Percentiles rank a stretch among this genome's conserved stretches.
These are phyloP conservation scores for Halotydeus destructor DNA, from an alignment of 1,140 invertebrate species.

Conservation along the genomic window DNA sequence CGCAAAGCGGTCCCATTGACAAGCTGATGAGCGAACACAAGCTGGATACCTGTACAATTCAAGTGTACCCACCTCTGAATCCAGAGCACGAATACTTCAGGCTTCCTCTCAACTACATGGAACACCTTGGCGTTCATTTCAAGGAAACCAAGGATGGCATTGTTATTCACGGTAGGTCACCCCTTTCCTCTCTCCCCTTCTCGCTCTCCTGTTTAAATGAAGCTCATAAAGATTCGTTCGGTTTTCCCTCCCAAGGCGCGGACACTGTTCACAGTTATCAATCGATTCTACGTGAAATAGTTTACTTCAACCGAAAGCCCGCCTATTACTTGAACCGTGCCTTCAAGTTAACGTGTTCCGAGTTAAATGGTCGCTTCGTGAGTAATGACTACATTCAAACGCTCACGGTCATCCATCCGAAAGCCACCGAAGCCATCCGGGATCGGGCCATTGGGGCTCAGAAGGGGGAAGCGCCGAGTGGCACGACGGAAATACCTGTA, in stretches of 20 bases:
- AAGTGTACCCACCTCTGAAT: conserved; percentile 77
- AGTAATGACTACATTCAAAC: conserved; percentile 86
- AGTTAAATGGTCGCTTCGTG: conserved; percentile 71
- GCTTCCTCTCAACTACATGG: conserved; percentile 48
- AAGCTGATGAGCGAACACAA: conserved; percentile 22
- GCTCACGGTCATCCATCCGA: conserved; percentile 51
- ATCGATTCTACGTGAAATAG: conserved; percentile 40
- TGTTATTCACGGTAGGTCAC: conserved; percentile 39
- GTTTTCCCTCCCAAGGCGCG: conserved; percentile 30
- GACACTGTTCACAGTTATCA: conserved; percentile 68
- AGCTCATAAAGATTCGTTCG: not conserved
- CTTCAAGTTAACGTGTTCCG: conserved; percentile 79
- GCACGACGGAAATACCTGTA: no score
- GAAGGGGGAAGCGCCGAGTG: no score
- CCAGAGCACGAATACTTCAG: conserved; percentile 71
- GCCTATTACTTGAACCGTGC: conserved; percentile 81
- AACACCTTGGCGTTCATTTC: conserved; percentile 46
- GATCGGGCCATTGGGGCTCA: no score
- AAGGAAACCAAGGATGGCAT: conserved; percentile 58
- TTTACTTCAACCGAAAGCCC: conserved; percentile 79
- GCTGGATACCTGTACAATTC: conserved; percentile 69
- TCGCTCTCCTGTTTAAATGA: not conserved
- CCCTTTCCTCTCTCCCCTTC: not conserved
- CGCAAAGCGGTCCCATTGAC: not conserved
- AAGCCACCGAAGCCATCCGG: no score